Percentiles rank a stretch among this genome's conserved stretches.
Conservation (phyloP, 2,888 invertebrate species). For the Sinhomidia bicolor region DNA sequence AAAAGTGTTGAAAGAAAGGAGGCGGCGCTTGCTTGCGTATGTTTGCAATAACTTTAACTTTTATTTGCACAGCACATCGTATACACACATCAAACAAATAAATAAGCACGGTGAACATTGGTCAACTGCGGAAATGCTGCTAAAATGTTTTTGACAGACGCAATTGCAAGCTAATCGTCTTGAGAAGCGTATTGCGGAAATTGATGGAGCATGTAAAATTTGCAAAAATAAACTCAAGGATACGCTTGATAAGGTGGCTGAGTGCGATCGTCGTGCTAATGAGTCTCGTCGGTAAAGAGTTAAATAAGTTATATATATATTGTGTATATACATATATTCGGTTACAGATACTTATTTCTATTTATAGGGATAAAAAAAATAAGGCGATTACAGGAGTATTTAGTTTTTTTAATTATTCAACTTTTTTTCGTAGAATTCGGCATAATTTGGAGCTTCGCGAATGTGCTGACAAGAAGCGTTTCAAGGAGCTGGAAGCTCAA, state of each 20-base stretch:
- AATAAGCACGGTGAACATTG: neutral
- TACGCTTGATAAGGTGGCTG: slow-evolving; percentile 32
- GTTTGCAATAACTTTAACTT: neutral
- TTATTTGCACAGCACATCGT: too few species aligned
- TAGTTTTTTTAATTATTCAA: too few species aligned
- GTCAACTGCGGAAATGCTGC: neutral
- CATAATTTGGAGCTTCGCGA: neutral
- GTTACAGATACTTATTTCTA: too few species aligned
- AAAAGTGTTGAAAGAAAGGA: slow-evolving; percentile 32
- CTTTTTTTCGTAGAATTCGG: neutral
- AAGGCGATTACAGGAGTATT: too few species aligned
- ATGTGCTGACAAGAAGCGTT: neutral
- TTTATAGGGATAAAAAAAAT: too few species aligned
- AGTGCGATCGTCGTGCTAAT: neutral
- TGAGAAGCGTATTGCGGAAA: neutral
- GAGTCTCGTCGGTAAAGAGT: neutral
- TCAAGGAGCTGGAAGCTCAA: slow-evolving; percentile 33
- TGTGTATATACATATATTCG: too few species aligned
- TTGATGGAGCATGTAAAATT: slow-evolving; percentile 17
- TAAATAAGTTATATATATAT: too few species aligned
- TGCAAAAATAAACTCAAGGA: slow-evolving; percentile 42
- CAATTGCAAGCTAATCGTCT: slow-evolving; percentile 3
- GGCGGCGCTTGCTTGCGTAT: neutral
- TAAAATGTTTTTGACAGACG: slow-evolving; percentile 7
- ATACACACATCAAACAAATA: too few species aligned